These are phyloP conservation scores for Lethenteron camtschaticum DNA, from an alignment of 2,113 vertebrate genomes.

Conservation along the genomic window DNA sequence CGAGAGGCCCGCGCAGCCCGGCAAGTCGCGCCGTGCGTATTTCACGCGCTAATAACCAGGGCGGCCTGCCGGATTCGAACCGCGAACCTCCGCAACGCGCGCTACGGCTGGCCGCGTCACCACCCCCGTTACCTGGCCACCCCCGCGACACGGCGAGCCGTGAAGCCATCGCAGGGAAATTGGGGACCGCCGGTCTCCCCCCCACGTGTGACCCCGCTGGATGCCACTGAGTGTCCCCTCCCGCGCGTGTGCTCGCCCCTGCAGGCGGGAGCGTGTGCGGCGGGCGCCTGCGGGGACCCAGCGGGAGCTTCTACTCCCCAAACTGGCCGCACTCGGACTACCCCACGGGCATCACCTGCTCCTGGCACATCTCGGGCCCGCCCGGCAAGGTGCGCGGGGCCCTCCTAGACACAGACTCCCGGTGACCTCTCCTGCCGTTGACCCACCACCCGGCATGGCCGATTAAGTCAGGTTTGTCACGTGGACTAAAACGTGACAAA, in stretches of 20 bases:
- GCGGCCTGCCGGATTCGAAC: too few species aligned
- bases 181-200: too few species aligned
- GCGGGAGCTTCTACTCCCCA: slow-evolving; percentile 67
- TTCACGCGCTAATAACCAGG: too few species aligned
- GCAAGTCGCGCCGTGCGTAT: slow-evolving; percentile 22
- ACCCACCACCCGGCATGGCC: too few species aligned
- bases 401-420: too few species aligned
- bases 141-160: neutral
- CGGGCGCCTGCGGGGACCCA: slow-evolving; percentile 49
- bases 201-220: neutral
- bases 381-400: slow-evolving; percentile 20
- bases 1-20: slow-evolving; percentile 60
- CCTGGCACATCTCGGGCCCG: slow-evolving; percentile 80
- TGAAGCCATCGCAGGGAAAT: neutral
- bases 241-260: slow-evolving; percentile 11
- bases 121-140: too few species aligned
- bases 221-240: fast-evolving
- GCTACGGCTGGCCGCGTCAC: too few species aligned
- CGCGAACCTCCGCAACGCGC: too few species aligned
- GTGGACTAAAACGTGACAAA: too few species aligned
- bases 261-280: slow-evolving; percentile 95
- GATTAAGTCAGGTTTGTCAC: too few species aligned
- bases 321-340: slow-evolving; percentile 97
- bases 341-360: slow-evolving; percentile 70
- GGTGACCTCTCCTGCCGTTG: too few species aligned